Evolutionary conservation across 2,113 vertebrate genomes (phyloP).

Genomic region (Cephalopholis sonnerati): DNA sequence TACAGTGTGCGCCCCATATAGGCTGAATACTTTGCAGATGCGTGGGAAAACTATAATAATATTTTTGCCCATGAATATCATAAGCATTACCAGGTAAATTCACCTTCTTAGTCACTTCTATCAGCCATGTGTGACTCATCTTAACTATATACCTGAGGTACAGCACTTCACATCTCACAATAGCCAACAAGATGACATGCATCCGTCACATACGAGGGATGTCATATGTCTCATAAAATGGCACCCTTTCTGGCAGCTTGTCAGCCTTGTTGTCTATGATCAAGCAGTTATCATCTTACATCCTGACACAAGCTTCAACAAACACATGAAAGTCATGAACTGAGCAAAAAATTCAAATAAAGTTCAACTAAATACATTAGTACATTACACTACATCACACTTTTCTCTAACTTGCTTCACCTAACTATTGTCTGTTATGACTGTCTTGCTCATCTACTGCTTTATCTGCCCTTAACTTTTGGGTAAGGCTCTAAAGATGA

Average conservation of each 20-base stretch:
- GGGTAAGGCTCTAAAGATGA: not conserved
- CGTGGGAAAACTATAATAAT: not conserved
- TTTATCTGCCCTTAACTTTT: not conserved
- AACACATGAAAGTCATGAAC: not conserved
- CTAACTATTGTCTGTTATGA: not conserved
- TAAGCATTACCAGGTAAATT: not conserved
- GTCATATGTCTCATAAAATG: not conserved
- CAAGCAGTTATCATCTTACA: not conserved
- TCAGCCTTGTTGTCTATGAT: not conserved
- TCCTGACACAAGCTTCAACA: too few relatives aligned
- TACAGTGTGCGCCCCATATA: too few relatives aligned
- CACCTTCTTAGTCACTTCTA: not conserved
- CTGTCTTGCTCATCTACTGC: not conserved
- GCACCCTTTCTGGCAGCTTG: too few relatives aligned
- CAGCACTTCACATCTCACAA: not conserved
- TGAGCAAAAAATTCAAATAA: not conserved
- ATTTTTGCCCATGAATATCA: not conserved
- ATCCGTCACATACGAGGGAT: not conserved
- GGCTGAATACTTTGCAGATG: too few relatives aligned
- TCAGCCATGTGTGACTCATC: not conserved
- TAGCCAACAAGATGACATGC: not conserved
- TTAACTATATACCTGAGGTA: not conserved
- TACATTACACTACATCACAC: too few relatives aligned
- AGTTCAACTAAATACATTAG: not conserved
- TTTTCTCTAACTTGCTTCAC: not conserved